Evolutionary conservation across 2,888 invertebrate genomes (phyloP).

Genomic region (Leucozona laternaria): DNA sequence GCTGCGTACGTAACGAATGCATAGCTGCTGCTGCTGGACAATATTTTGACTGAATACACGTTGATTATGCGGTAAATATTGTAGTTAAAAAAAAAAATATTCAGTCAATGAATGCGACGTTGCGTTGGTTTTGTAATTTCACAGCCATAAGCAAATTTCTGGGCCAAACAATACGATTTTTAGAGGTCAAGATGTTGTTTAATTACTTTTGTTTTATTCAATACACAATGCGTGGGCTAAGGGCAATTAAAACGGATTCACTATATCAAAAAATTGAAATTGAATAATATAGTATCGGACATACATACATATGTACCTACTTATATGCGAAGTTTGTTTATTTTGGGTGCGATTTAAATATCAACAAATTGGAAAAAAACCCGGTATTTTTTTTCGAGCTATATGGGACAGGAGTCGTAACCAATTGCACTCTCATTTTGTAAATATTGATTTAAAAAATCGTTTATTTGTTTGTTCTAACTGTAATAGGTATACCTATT

Average conservation of each 20-base stretch:
- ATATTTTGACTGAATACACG: slow-evolving; percentile 29
- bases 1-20: slow-evolving; percentile 47
- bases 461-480: too few species aligned
- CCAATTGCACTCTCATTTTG: too few species aligned
- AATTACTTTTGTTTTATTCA: neutral
- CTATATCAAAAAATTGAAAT: neutral
- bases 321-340: neutral
- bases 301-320: too few species aligned
- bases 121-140: slow-evolving; percentile 32
- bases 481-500: too few species aligned
- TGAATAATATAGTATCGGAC: too few species aligned
- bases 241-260: neutral
- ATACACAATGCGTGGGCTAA: neutral
- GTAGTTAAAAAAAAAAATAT: neutral
- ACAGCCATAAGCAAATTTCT: neutral
- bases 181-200: slow-evolving; percentile 39
- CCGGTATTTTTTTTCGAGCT: too few species aligned
- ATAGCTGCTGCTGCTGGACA: slow-evolving; percentile 4
- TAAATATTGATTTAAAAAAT: too few species aligned
- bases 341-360: neutral
- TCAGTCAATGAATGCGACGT: slow-evolving; percentile 2
- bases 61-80: slow-evolving; percentile 30
- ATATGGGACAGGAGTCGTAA: too few species aligned
- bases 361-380: too few species aligned
- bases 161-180: neutral